Conservation (phyloP, 2,888 invertebrate genomes). For the Agriotes lineatus region DNA sequence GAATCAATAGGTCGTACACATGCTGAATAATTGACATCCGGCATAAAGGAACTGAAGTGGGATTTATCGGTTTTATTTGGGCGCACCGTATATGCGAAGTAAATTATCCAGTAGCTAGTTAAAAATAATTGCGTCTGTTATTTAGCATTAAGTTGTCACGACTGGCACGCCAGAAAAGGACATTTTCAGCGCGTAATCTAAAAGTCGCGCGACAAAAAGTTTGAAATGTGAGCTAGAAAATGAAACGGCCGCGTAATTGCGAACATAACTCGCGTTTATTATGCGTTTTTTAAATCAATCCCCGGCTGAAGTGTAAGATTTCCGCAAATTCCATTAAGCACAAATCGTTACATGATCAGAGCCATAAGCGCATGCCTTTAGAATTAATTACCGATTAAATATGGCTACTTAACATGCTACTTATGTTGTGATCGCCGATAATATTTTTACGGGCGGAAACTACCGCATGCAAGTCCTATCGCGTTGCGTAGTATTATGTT, state of each 20-base stretch:
- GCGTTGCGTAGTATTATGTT: slow-evolving; percentile 48
- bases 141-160: slow-evolving; percentile 26
- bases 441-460: slow-evolving; percentile 52
- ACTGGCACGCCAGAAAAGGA: slow-evolving; percentile 29
- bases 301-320: slow-evolving; percentile 36
- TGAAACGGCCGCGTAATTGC: slow-evolving; percentile 18
- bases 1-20: too few relatives aligned
- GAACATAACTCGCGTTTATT: slow-evolving; percentile 27
- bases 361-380: slow-evolving; percentile 48
- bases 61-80: background rate
- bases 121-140: slow-evolving; percentile 32
- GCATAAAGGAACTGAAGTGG: too few relatives aligned
- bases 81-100: background rate
- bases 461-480: slow-evolving; percentile 50
- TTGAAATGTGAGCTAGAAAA: slow-evolving; percentile 13
- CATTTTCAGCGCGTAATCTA: slow-evolving; percentile 22
- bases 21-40: too few relatives aligned
- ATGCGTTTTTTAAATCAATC: slow-evolving; percentile 22
- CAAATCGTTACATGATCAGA: slow-evolving; percentile 52
- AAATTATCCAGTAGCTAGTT: slow-evolving; percentile 29
- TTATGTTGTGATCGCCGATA: slow-evolving; percentile 56
- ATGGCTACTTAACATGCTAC: slow-evolving; percentile 59
- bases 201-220: slow-evolving; percentile 9
- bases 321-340: slow-evolving; percentile 44
- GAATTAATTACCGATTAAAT: slow-evolving; percentile 58